Base-by-base conservation (phyloP, 2,888 invertebrate species). In the Orthonychiurus folsomi region DNA sequence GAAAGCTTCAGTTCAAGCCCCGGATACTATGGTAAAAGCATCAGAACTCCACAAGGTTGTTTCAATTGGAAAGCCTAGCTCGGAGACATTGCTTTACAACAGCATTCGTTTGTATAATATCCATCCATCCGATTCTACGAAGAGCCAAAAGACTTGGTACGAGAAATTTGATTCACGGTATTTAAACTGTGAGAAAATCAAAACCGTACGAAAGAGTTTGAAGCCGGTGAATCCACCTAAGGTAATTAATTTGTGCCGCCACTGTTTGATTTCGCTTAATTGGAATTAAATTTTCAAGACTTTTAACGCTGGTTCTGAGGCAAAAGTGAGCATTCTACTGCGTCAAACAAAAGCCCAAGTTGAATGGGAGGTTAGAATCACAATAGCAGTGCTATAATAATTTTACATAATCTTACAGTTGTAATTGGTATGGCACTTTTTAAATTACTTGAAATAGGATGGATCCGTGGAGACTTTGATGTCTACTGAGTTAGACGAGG, bases 81-180 rank as follows among this genome's bases (percentile, higher is more conserved):
- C 63, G n/a, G 71, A 71, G 60, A 68, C 66, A n/a, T 60, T 67
- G 26, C 68, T 68, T 1, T 57, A 68, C 20, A 67, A 66, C 47
- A 69, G 69, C 60, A 68, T 69, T 20, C 61, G 71, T 2, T 64
- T 69, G 47, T 61, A 67, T 27, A 63, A 23, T 20, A 1, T 69
- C 3, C 58, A 58, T 23, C 62, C 68, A 2, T 47, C 65, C 9
- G 71, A 71, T 27, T 9, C 28, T 1, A 24, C 68, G 18, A 63
- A 60, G 0, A 61, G 53, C 20, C 62, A 63, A 20, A 56, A 50
- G n/a, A 15, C 23, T 21, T 71, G 69, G 69, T 57, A 63, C 5
- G 58, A 56, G 28, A 59, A 52, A 15, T 71, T 69, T 28, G 3
- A 23, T 12, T 48, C 20, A 18, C 28, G 23, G 9, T 59, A 37